Evolutionary conservation across 2,888 invertebrate genomes (phyloP), one percentile per base, ranked within the genome.

Genomic region (Leuctra nigra): DNA sequence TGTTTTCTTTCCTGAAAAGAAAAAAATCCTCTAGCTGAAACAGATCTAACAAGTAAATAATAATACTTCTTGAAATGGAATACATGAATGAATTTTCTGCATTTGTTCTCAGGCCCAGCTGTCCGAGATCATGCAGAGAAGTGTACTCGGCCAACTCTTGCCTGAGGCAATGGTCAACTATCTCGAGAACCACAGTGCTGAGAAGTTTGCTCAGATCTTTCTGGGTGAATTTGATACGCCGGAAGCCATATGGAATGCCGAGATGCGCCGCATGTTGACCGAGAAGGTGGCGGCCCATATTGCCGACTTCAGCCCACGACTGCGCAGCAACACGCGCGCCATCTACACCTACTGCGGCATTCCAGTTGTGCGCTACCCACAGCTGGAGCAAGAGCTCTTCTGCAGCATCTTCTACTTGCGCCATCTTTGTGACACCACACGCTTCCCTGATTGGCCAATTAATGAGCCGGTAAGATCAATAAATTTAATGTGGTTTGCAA

Each of bases 161-260:
- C 99, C 99, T 0, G 99, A 99, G 70, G 99, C 99, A 0, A 98
- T 99, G 95, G 92, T 99, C 1, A 96, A 95, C 68, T 99, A 97
- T 72, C 76, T 99, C 56, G 98, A 99, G 72, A 97, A 99, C 73
- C 96, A 99, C 69, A 97, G 97, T 0, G 83, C 97, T 0, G 98
- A 98, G 62, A 96, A 95, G 70, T 99, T 99, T 74, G 95, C 99
- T 0, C 94, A 99, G 75, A 95, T 94, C 66, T 94, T 91, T 74
- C 78, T 97, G 16, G 98, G 98, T 0, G 99, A 99, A 75, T 99
- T 92, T 76, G 98, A 99, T 73, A 99, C 98, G 6, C 99, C 99
- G 0, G 99, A 99, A 75, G 97, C 96, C 0, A 99, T 99, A 63
- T 99, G 99, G 99, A 98, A 92, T 70, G 83, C 87, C 0, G 95